These are phyloP conservation scores for Mellilla xanthometata DNA, from an alignment of 2,888 invertebrate species.

Conservation along the genomic window DNA sequence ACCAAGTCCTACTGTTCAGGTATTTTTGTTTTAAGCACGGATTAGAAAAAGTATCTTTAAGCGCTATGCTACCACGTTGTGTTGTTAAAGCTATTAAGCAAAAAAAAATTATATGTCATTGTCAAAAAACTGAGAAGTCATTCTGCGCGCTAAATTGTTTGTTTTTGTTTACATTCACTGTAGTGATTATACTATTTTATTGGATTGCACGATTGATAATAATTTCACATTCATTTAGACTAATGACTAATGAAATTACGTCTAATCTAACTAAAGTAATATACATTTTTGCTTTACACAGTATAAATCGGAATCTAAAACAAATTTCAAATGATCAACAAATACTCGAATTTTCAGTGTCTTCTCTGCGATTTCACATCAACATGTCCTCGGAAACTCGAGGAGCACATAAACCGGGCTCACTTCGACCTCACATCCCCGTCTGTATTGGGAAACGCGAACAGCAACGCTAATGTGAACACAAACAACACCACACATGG, in stretches of 20 bases:
- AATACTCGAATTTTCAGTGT: conserved; percentile 82
- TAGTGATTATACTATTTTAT: neutral
- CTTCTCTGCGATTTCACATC: conserved; percentile 90
- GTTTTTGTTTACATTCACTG: neutral
- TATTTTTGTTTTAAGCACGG: conserved; percentile 36
- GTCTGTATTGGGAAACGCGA: conserved; percentile 71
- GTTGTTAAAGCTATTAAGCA: too few species aligned
- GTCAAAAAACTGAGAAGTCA: neutral
- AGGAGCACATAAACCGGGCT: conserved; percentile 92
- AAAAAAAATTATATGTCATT: too few species aligned
- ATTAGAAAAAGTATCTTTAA: too few species aligned
- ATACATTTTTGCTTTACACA: too few species aligned
- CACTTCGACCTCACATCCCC: conserved; percentile 93
- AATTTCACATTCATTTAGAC: neutral
- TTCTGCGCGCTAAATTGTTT: neutral
- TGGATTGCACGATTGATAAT: neutral
- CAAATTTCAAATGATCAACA: too few species aligned
- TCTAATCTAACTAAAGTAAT: neutral
- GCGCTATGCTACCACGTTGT: too few species aligned
- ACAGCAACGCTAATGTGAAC: conserved; percentile 63
- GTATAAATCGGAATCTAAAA: too few species aligned
- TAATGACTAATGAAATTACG: neutral
- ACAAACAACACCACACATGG: conserved; percentile 57
- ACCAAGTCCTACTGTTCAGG: conserved; percentile 77
- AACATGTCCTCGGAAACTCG: conserved; percentile 87